Conservation (phyloP, 2,113 vertebrate species). For the Ochotona princeps region DNA sequence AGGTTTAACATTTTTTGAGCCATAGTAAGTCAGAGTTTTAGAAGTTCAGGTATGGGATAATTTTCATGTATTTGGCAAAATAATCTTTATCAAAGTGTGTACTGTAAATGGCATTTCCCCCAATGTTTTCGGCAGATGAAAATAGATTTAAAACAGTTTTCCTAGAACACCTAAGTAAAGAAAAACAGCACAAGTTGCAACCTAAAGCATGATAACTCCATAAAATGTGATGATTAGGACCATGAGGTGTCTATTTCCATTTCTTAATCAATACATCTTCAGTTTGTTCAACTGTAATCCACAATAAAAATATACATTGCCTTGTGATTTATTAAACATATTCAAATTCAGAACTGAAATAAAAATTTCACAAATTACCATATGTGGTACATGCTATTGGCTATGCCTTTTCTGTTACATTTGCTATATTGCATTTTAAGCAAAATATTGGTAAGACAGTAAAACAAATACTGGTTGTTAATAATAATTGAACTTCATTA, state of each 20-base stretch:
- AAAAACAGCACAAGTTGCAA: not conserved
- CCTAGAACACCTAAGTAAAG: not conserved
- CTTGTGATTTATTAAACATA: not conserved
- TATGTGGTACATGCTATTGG: not conserved
- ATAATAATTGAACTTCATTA: not conserved
- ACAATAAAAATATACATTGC: not conserved
- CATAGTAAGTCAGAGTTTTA: not conserved
- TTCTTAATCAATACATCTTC: not conserved
- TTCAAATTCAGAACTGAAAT: not conserved
- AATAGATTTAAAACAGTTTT: constrained; percentile 8
- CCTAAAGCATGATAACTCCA: not conserved
- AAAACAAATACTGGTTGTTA: not conserved
- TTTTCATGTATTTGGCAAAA: constrained; percentile 41
- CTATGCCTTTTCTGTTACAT: not conserved
- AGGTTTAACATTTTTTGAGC: not conserved
- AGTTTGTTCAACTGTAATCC: not conserved
- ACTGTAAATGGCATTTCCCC: not conserved
- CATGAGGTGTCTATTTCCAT: not conserved
- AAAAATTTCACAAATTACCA: not conserved
- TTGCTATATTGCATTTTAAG: not conserved
- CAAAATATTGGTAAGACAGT: not conserved
- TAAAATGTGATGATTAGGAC: not conserved
- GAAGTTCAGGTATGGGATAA: not conserved
- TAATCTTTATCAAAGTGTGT: not conserved
- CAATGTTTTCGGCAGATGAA: constrained; percentile 6